Evolutionary conservation across 2,113 vertebrate species (phyloP).

Genomic region (Cyanocitta stelleri): DNA sequence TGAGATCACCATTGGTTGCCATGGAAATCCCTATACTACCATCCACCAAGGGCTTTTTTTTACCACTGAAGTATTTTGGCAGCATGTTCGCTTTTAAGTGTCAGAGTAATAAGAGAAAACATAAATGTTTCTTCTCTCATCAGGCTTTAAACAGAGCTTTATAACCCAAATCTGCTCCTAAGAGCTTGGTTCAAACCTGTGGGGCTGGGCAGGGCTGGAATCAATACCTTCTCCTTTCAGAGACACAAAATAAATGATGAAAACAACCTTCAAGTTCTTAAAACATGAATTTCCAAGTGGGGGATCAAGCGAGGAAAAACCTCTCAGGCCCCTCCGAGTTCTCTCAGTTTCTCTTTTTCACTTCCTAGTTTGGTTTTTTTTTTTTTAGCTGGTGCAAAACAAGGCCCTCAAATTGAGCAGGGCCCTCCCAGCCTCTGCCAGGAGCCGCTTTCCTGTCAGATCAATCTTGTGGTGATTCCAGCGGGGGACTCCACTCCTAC

Average conservation of each 20-base stretch:
- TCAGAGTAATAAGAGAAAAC: neutral
- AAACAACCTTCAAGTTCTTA: neutral
- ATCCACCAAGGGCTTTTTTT: neutral
- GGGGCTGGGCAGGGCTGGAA: neutral
- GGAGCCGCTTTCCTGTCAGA: neutral
- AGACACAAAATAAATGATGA: neutral
- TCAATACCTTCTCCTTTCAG: neutral
- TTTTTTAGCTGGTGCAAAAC: neutral
- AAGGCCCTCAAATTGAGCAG: neutral
- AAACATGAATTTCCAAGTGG: neutral
- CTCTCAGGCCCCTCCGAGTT: neutral
- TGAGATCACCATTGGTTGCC: neutral
- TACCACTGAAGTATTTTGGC: neutral
- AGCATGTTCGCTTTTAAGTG: neutral
- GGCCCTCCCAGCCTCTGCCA: neutral
- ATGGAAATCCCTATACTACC: neutral
- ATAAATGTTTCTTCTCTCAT: neutral
- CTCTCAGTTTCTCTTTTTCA: constrained; percentile 8
- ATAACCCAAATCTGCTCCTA: neutral
- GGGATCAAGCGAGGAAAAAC: neutral
- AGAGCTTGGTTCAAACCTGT: neutral
- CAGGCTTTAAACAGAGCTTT: neutral
- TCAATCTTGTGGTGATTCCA: neutral
- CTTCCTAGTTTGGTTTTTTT: neutral
- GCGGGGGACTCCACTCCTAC: neutral